Conservation (phyloP, 2,888 invertebrate species). For the Seladonia tumulorum region DNA sequence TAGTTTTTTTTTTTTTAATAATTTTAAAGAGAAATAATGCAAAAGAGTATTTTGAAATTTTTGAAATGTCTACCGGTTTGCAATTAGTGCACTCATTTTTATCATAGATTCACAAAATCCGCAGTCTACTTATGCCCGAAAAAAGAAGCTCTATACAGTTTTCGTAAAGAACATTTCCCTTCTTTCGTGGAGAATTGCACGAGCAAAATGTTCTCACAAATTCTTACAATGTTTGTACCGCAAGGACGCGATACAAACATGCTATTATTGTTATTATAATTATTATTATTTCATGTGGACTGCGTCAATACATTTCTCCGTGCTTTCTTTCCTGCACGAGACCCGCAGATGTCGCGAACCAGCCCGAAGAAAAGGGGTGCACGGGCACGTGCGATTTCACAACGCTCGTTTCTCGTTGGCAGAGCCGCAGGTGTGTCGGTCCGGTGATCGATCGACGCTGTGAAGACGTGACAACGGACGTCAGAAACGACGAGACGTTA, state of each 20-base stretch:
- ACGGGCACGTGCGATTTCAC: constrained; percentile 50
- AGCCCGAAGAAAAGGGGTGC: constrained; percentile 14
- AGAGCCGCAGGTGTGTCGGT: constrained; percentile 55
- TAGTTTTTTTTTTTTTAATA: too few relatives aligned
- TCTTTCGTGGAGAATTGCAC: not conserved
- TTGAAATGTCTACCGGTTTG: too few relatives aligned
- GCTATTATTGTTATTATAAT: not conserved
- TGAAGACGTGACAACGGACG: constrained; percentile 58
- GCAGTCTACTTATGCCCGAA: too few relatives aligned
- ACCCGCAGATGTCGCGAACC: constrained; percentile 30
- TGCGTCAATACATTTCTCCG: not conserved
- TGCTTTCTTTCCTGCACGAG: not conserved
- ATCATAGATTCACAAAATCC: too few relatives aligned
- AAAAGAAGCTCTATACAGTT: too few relatives aligned
- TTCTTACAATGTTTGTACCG: not conserved
- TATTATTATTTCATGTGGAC: not conserved
- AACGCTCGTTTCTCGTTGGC: constrained; percentile 44
- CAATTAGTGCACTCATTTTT: too few relatives aligned
- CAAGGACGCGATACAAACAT: not conserved
- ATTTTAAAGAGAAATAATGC: too few relatives aligned
- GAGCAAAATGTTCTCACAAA: not conserved
- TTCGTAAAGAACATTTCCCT: not conserved
- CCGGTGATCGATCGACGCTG: constrained; percentile 58
- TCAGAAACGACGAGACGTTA: constrained; percentile 37
- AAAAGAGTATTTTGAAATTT: too few relatives aligned